Evolutionary conservation across 2,888 invertebrate species (phyloP).

Genomic region (Caenorhabditis parvicauda): DNA sequence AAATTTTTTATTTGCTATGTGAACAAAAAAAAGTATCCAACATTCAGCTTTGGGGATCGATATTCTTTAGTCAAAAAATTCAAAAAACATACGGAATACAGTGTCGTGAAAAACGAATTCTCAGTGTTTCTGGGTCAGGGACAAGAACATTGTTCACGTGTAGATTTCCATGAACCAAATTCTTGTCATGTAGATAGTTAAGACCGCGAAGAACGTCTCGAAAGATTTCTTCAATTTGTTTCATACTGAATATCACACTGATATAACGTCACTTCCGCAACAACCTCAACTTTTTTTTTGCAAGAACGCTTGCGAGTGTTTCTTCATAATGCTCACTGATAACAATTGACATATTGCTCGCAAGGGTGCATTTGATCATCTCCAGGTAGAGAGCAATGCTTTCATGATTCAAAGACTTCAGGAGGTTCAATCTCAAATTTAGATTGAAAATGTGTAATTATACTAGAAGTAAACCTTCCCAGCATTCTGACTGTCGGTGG

Average conservation of each 20-base stretch:
- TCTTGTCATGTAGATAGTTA: conserved; percentile 20
- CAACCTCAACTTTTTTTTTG: too few species aligned
- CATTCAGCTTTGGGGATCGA: too few species aligned
- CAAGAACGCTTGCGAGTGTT: conserved; percentile 67
- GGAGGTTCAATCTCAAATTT: conserved; percentile 23
- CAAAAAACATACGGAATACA: too few species aligned
- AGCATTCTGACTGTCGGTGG: conserved; percentile 89
- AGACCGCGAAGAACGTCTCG: conserved; percentile 70
- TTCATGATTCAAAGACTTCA: conserved; percentile 63
- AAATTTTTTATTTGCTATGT: too few species aligned
- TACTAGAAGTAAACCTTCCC: conserved; percentile 21
- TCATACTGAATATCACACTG: neutral
- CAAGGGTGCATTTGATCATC: conserved; percentile 71
- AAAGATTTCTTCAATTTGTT: conserved; percentile 70
- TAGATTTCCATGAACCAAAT: conserved; percentile 20
- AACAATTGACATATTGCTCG: conserved; percentile 44
- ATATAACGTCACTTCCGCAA: too few species aligned
- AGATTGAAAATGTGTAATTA: neutral
- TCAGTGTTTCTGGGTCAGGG: too few species aligned
- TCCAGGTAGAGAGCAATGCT: conserved; percentile 86
- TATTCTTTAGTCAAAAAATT: too few species aligned
- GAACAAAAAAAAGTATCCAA: too few species aligned
- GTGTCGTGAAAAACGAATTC: too few species aligned
- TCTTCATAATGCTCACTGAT: conserved; percentile 69
- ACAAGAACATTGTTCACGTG: too few species aligned